Conservation (phyloP, 2,797 vertebrate genomes). For the Lepus oiostolus region DNA sequence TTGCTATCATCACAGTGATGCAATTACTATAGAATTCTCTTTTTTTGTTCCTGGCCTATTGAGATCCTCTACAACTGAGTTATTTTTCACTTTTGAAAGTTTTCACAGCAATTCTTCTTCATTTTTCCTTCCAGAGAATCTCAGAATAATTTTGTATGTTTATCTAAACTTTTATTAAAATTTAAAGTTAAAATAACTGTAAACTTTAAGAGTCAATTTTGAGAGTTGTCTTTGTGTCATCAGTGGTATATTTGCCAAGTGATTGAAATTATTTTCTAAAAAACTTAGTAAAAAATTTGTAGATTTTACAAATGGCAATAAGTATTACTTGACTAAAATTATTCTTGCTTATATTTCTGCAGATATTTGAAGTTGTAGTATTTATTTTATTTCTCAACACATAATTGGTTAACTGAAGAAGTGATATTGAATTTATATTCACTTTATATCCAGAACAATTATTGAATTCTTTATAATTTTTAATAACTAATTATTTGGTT, state of each 20-base stretch:
- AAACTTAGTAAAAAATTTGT: background rate
- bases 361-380: background rate
- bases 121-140: constrained; percentile 24
- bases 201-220: background rate
- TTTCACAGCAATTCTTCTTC: constrained; percentile 23
- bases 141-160: constrained; percentile 14
- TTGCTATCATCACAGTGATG: background rate
- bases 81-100: background rate
- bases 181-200: constrained; percentile 1
- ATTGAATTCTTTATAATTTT: background rate
- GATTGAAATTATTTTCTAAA: background rate
- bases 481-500: background rate
- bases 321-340: constrained; percentile 1
- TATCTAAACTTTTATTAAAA: background rate
- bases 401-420: background rate
- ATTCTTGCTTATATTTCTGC: background rate
- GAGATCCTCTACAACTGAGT: constrained; percentile 24
- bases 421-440: background rate
- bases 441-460: background rate
- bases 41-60: background rate
- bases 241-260: background rate
- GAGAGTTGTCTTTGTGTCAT: background rate
- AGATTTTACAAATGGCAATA: background rate
- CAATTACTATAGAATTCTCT: background rate
- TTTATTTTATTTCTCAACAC: constrained; percentile 38